phyloP scores from a whole-genome alignment of 2,888 invertebrate species.

The Tethea ocularis region DNA sequence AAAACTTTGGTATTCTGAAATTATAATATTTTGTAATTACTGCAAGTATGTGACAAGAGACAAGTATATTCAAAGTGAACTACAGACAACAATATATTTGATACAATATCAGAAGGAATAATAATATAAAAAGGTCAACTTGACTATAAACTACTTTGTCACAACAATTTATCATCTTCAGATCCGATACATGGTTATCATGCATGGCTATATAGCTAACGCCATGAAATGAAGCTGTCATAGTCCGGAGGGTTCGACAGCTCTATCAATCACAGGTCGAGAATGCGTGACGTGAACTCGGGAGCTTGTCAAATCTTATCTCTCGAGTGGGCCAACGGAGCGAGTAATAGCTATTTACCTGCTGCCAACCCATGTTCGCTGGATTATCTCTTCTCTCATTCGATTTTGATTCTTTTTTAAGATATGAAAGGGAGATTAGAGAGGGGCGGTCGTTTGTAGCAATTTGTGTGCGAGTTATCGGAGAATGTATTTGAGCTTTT shows the following conservation, averaged over 20 bases:
- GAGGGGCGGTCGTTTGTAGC: conserved; percentile 51
- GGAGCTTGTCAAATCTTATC: conserved; percentile 74
- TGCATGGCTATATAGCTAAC: conserved; percentile 59
- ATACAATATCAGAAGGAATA: neutral
- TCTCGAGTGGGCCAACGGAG: conserved; percentile 63
- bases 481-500: conserved; percentile 13
- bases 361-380: conserved; percentile 52
- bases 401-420: conserved; percentile 69
- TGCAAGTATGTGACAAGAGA: too few species aligned
- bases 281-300: conserved; percentile 30
- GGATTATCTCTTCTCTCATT: conserved; percentile 67
- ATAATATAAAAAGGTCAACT: neutral
- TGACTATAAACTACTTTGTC: neutral
- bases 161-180: conserved; percentile 25
- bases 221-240: conserved; percentile 75
- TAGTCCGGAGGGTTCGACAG: conserved; percentile 46
- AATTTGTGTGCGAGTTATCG: conserved; percentile 27
- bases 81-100: neutral
- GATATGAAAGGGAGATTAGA: conserved; percentile 61
- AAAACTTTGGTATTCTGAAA: neutral
- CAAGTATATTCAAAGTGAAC: too few species aligned
- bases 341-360: conserved; percentile 83
- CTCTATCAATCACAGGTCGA: conserved; percentile 71
- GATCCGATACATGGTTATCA: conserved; percentile 34
- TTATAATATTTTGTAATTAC: neutral